A percentile compares a stretch with the other conserved stretches of the same genome.
These are phyloP conservation scores for Chloromyia formosa DNA, from an alignment of 2,888 invertebrate genomes.

Conservation along the genomic window DNA sequence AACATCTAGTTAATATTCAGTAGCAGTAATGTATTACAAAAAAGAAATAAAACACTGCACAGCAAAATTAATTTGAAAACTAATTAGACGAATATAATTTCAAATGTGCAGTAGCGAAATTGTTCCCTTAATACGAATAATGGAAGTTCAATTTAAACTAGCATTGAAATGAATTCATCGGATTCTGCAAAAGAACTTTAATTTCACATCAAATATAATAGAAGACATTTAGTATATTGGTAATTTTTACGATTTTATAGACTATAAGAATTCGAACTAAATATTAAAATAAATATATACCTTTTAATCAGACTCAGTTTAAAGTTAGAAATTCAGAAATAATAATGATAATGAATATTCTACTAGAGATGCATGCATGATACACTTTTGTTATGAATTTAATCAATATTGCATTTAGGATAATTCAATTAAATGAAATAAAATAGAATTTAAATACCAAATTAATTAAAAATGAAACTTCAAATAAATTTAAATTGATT, in stretches of 20 bases:
- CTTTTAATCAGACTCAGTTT: neutral
- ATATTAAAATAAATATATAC: neutral
- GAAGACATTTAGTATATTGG: neutral
- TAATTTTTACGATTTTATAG: slow-evolving; percentile 32
- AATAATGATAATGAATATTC: neutral
- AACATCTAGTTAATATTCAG: slow-evolving; percentile 4
- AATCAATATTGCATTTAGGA: neutral
- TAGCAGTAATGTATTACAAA: slow-evolving; percentile 13
- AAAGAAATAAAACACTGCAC: slow-evolving; percentile 5
- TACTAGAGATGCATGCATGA: neutral
- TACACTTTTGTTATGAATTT: neutral
- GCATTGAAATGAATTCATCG: neutral
- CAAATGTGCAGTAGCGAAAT: neutral
- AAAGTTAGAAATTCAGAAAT: neutral
- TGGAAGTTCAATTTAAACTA: neutral
- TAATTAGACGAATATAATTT: neutral
- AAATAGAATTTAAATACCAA: neutral
- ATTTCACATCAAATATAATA: neutral
- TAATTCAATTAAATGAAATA: neutral
- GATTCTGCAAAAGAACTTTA: neutral
- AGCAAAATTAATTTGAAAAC: neutral
- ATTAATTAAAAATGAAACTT: neutral
- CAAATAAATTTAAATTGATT: too few relatives aligned
- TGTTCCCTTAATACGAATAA: neutral
- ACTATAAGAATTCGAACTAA: slow-evolving; percentile 16